phyloP scores from a whole-genome alignment of 2,797 vertebrate species.

The Acanthopagrus latus region DNA sequence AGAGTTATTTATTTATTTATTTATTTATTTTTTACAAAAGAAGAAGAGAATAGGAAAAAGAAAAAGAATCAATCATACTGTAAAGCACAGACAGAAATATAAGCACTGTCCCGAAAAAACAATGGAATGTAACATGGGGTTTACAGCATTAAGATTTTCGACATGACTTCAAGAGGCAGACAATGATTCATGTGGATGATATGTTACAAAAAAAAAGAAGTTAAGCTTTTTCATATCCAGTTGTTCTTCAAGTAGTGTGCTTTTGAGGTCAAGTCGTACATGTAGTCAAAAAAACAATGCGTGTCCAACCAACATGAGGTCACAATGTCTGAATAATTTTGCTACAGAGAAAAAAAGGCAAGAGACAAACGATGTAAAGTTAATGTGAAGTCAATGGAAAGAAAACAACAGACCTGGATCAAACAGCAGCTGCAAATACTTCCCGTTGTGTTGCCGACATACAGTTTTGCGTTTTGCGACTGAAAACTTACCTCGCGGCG shows the following conservation, averaged over 20 bases:
- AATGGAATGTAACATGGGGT: slow-evolving; percentile 79
- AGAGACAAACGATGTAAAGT: slow-evolving; percentile 58
- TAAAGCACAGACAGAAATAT: slow-evolving; percentile 80
- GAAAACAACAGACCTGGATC: slow-evolving; percentile 66
- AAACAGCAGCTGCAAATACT: slow-evolving; percentile 66
- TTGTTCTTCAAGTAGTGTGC: slow-evolving; percentile 77
- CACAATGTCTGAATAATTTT: slow-evolving; percentile 72
- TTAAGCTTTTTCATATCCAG: slow-evolving; percentile 53
- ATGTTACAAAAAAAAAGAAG: slow-evolving; percentile 61
- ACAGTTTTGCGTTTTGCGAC: background rate
- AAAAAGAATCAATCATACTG: slow-evolving; percentile 62
- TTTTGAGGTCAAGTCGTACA: slow-evolving; percentile 78
- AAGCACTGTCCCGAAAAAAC: slow-evolving; percentile 73
- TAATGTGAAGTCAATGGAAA: slow-evolving; percentile 48
- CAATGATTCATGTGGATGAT: slow-evolving; percentile 80
- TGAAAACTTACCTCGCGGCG: slow-evolving; percentile 38
- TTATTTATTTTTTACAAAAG: slow-evolving; percentile 73
- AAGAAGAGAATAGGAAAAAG: slow-evolving; percentile 73
- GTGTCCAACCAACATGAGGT: slow-evolving; percentile 72
- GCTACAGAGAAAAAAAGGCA: slow-evolving; percentile 76
- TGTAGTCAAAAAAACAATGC: slow-evolving; percentile 71
- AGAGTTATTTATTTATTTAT: slow-evolving; percentile 51
- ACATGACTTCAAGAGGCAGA: slow-evolving; percentile 79
- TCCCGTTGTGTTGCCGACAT: slow-evolving; percentile 4
- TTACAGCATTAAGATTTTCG: slow-evolving; percentile 74